These are phyloP conservation scores for Anabas testudineus DNA, from an alignment of 2,797 vertebrate genomes.

Conservation along the genomic window DNA sequence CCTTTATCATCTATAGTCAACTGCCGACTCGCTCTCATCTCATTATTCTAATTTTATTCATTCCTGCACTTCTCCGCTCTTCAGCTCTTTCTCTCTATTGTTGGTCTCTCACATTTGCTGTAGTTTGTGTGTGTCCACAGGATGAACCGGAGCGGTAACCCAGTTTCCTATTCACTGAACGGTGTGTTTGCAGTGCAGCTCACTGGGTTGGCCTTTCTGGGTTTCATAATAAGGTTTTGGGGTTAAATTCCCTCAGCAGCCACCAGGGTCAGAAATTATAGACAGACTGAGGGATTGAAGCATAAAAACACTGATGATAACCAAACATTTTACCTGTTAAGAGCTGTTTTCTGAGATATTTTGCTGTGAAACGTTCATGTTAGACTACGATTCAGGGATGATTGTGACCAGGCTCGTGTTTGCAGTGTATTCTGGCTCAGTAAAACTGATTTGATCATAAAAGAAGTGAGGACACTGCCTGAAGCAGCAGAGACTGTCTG, in stretches of 20 bases:
- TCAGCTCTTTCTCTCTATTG: not conserved
- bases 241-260: not conserved
- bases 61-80: not conserved
- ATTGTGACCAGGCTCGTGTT: slow-evolving; percentile 1
- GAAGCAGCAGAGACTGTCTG: slow-evolving; percentile 39
- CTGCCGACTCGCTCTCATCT: slow-evolving; percentile 41
- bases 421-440: slow-evolving; percentile 1
- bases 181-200: slow-evolving; percentile 16
- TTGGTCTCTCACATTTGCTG: slow-evolving; percentile 10
- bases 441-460: not conserved
- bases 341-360: not conserved
- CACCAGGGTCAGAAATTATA: not conserved
- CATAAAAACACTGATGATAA: not conserved
- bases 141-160: slow-evolving; percentile 33
- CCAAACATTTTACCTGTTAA: not conserved
- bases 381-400: slow-evolving; percentile 10
- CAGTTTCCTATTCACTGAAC: slow-evolving; percentile 23
- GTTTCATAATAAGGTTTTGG: not conserved
- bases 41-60: slow-evolving; percentile 30
- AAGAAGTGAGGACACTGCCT: slow-evolving; percentile 24
- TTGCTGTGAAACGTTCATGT: not conserved
- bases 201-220: not conserved
- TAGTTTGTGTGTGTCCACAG: not conserved
- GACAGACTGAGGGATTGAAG: not conserved
- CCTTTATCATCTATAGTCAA: not conserved